Evolutionary conservation across 2,888 invertebrate species (phyloP), one percentile per base, ranked within the genome.

Genomic region (Cordilura impudica): DNA sequence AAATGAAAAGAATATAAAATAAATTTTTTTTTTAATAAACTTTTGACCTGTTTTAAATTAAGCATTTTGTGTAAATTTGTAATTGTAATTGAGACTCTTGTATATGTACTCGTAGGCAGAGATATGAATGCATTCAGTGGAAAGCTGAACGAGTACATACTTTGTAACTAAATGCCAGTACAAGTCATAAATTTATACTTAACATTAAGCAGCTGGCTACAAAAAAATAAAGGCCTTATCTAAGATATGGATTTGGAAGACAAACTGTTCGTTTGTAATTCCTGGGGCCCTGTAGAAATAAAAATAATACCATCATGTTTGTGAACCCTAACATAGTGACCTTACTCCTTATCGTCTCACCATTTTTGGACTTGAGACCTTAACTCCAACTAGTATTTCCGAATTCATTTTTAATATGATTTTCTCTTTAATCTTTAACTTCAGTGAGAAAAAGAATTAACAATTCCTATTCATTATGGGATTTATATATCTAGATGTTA

Each of bases 1-100:
- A 16, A 14, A 51, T 39, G 4, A 26, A n/a, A 39, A 63, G 49
- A 67, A 35, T n/a, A n/a, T n/a, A 49, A 63, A 39, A 2, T 63
- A 29, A 58, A 51, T 31, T 73, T 58, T 69, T 58, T 70, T 31
- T 35, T 3, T 35, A 56, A 35, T 73, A 63, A 73, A 78, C 78
- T 69, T 69, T 73, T 73, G 78, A 70, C 73, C 78, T 78, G 69
- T 69, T 73, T 69, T 45, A 45, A 69, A 63, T 58, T 67, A 53
- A 71, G 54, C 35, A 14, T 14, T 63, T 10, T 10, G 26, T 23
- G 26, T 14, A 23, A 23, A 23, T 7, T 14, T 19, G 23, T n/a
- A 51, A 51, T 23, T 23, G 23, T 12, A 14, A 47, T 6, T 3
- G 2, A 23, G 26, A 5, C 5, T 49, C 18, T 18, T 8, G 4